Evolutionary conservation across 2,888 invertebrate genomes (phyloP).

Genomic region (Plagodis pulveraria): DNA sequence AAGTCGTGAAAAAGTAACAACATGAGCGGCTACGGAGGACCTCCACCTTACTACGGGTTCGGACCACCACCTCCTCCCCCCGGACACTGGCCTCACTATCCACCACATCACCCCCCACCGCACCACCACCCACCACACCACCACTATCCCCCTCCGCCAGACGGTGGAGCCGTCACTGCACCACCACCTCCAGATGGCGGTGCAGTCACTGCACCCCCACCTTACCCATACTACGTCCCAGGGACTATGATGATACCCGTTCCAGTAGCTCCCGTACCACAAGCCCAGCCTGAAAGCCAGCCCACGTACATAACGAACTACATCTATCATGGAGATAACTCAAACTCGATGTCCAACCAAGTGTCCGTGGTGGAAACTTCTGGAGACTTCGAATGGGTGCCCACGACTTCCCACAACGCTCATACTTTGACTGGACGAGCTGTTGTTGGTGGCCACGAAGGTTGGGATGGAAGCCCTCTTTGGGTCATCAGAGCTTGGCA

Average conservation of each 20-base stretch:
- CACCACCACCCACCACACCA: conserved; percentile 35
- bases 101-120: conserved; percentile 35
- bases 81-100: conserved; percentile 33
- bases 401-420: conserved; percentile 68
- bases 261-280: conserved; percentile 44
- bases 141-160: conserved; percentile 33
- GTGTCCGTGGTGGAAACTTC: conserved; percentile 65
- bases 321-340: conserved; percentile 69
- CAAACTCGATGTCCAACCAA: conserved; percentile 45
- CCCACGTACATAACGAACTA: conserved; percentile 77
- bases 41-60: conserved; percentile 43
- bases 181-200: conserved; percentile 38
- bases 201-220: conserved; percentile 35
- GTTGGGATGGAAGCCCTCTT: conserved; percentile 78
- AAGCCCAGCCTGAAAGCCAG: conserved; percentile 42
- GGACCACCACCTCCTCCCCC: conserved; percentile 32
- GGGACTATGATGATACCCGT: conserved; percentile 71
- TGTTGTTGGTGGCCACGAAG: conserved; percentile 76
- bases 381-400: conserved; percentile 76
- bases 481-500: conserved; percentile 80
- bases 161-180: conserved; percentile 29
- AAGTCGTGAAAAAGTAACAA: conserved; percentile 7
- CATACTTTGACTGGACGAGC: conserved; percentile 66
- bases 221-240: conserved; percentile 68
- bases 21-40: conserved; percentile 65